Evolutionary conservation across 2,888 invertebrate species (phyloP).

Genomic region (Lepidocyrtinus sp.): DNA sequence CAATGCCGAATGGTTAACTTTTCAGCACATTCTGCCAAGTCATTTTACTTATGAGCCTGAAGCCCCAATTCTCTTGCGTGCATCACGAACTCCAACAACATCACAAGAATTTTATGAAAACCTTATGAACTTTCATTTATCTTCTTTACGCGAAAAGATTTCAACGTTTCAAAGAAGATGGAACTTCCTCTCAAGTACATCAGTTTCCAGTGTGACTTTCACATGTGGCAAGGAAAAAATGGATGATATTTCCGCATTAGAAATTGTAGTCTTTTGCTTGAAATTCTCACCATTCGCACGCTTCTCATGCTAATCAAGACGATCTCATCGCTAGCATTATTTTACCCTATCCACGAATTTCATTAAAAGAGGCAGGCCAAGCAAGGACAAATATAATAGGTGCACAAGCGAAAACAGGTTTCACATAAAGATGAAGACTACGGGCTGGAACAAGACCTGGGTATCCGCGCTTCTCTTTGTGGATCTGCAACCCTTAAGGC

Average conservation of each 20-base stretch:
- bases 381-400: too few species aligned
- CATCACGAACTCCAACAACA: background rate
- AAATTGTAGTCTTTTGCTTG: background rate
- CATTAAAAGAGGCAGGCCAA: too few species aligned
- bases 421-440: too few species aligned
- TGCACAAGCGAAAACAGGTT: too few species aligned
- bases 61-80: background rate
- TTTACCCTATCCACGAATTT: too few species aligned
- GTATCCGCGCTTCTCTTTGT: too few species aligned
- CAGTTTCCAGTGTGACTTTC: slow-evolving; percentile 10
- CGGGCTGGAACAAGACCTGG: too few species aligned
- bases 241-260: slow-evolving; percentile 2
- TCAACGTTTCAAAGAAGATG: background rate
- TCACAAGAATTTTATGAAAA: background rate
- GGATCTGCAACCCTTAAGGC: too few species aligned
- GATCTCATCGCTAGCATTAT: background rate
- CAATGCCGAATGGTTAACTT: too few species aligned
- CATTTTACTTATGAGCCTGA: too few species aligned
- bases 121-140: background rate
- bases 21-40: too few species aligned
- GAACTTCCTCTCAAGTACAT: background rate
- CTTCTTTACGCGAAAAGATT: background rate
- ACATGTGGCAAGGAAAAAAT: background rate
- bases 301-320: slow-evolving; percentile 28
- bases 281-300: slow-evolving; percentile 12